phyloP scores from a whole-genome alignment of 2,113 vertebrate genomes.

The Archilochus colubris region DNA sequence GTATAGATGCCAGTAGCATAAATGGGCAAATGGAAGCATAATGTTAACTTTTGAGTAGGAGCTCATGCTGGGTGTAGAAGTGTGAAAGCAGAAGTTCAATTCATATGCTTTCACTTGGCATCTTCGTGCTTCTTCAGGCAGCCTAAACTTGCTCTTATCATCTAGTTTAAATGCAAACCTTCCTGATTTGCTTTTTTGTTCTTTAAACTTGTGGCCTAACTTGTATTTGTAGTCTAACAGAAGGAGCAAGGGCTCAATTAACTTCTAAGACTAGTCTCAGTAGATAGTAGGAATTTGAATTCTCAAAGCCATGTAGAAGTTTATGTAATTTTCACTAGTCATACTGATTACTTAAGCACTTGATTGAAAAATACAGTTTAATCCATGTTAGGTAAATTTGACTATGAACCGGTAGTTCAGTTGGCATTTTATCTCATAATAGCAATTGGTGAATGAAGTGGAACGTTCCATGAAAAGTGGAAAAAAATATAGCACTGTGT shows the following conservation, averaged over 20 bases:
- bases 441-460: conserved; percentile 30
- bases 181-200: neutral
- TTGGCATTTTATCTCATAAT: conserved; percentile 35
- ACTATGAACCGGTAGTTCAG: conserved; percentile 26
- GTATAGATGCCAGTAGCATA: too few relatives aligned
- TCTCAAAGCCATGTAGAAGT: neutral
- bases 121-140: neutral
- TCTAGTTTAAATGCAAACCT: neutral
- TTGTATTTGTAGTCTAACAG: neutral
- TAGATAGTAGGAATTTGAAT: neutral
- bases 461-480: conserved; percentile 28
- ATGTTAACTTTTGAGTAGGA: neutral
- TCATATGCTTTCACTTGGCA: neutral
- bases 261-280: neutral
- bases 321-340: neutral
- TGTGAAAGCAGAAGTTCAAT: neutral
- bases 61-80: neutral
- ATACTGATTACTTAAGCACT: conserved; percentile 33
- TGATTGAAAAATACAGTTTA: conserved; percentile 37
- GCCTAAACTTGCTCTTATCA: neutral
- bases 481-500: neutral
- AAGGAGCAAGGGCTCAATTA: neutral
- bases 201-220: neutral
- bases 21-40: neutral
- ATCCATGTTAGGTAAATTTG: conserved; percentile 3